A percentile compares a stretch with the other conserved stretches of the same genome.
Conservation (phyloP, 2,113 vertebrate species). For the Eptatretus burgeri region DNA sequence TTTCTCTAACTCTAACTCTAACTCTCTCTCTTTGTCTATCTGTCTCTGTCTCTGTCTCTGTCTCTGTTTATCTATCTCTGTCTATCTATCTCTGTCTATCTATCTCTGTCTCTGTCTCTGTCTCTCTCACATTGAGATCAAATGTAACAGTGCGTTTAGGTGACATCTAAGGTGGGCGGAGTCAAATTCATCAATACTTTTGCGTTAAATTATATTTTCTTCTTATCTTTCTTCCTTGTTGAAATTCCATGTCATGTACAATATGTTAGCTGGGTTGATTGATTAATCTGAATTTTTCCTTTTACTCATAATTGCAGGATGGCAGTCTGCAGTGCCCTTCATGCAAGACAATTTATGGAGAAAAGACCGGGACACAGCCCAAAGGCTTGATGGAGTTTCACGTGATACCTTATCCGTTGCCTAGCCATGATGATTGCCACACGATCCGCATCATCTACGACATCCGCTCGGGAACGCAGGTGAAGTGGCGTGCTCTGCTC, state of each 20-base stretch:
- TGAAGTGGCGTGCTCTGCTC: slow-evolving; percentile 11
- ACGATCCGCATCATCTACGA: slow-evolving; percentile 83
- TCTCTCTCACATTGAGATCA: too few species aligned
- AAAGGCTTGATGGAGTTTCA: slow-evolving; percentile 93
- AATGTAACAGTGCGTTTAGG: too few species aligned
- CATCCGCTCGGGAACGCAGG: slow-evolving; percentile 69
- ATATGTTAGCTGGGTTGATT: too few species aligned
- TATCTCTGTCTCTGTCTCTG: too few species aligned
- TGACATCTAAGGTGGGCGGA: too few species aligned
- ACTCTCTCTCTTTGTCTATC: too few species aligned
- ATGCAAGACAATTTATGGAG: slow-evolving; percentile 85
- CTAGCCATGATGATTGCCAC: slow-evolving; percentile 56
- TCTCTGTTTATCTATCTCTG: too few species aligned
- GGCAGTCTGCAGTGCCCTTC: slow-evolving; percentile 82
- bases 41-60: too few species aligned
- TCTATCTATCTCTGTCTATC: too few species aligned
- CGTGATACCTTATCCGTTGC: slow-evolving; percentile 61
- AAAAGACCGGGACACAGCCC: slow-evolving; percentile 73
- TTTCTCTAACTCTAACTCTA: too few species aligned
- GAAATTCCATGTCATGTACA: background rate
- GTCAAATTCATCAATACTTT: too few species aligned
- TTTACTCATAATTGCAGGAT: slow-evolving; percentile 20
- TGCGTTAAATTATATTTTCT: background rate
- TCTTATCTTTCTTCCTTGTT: background rate
- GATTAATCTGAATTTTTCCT: background rate